Evolutionary conservation across 2,113 vertebrate genomes (phyloP).

Genomic region (Onychostoma macrolepis): DNA sequence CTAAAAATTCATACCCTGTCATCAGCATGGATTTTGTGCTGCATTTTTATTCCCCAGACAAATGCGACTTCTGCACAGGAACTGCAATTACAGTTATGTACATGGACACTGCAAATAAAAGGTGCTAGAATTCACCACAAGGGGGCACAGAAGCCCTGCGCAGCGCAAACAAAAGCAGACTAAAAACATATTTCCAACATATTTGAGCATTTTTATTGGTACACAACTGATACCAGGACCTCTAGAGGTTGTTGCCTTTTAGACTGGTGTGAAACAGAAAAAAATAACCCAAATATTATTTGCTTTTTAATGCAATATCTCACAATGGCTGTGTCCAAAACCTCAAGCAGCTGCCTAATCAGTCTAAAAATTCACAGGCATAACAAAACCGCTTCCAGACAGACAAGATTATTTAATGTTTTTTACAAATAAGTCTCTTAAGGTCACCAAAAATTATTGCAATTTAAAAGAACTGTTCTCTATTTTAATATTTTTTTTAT

Average conservation of each 20-base stretch:
- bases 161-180: not conserved
- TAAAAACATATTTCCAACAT: slow-evolving; percentile 9
- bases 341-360: not conserved
- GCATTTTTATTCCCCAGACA: slow-evolving; percentile 17
- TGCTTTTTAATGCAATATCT: not conserved
- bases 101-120: slow-evolving; percentile 26
- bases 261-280: not conserved
- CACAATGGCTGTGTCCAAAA: slow-evolving; percentile 8
- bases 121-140: slow-evolving; percentile 31
- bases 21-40: slow-evolving; percentile 42
- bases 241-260: not conserved
- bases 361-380: not conserved
- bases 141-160: slow-evolving; percentile 12
- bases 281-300: not conserved
- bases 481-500: not conserved
- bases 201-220: not conserved
- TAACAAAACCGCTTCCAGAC: not conserved
- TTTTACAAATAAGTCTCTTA: too few species aligned
- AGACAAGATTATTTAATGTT: not conserved
- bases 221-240: not conserved
- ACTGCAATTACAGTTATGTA: slow-evolving; percentile 32
- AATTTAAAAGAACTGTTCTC: too few species aligned
- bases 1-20: slow-evolving; percentile 52
- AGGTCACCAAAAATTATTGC: too few species aligned
- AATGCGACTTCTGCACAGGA: slow-evolving; percentile 25